Evolutionary conservation across 2,888 invertebrate genomes (phyloP).

Genomic region (Fragum sueziense): DNA sequence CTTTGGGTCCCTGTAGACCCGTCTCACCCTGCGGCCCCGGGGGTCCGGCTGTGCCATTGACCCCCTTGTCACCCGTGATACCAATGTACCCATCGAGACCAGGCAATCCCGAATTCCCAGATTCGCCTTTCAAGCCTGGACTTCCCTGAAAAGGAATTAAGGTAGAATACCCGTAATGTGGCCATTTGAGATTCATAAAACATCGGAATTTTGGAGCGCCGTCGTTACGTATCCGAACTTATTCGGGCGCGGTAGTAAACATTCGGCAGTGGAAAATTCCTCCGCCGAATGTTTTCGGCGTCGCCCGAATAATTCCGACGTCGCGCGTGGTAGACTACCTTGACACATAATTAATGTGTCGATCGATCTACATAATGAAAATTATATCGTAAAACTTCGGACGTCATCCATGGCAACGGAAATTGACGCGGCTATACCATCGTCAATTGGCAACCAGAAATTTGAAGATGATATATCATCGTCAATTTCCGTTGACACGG

Average conservation of each 20-base stretch:
- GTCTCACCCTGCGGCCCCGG: constrained; percentile 26
- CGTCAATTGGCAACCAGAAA: background rate
- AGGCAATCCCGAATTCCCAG: constrained; percentile 3
- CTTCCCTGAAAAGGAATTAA: background rate
- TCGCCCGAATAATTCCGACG: too few relatives aligned
- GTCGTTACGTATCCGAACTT: too few relatives aligned
- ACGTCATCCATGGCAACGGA: too few relatives aligned
- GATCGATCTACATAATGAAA: background rate
- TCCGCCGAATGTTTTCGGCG: too few relatives aligned
- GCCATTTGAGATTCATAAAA: too few relatives aligned
- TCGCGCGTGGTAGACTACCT: too few relatives aligned
- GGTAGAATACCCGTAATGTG: background rate
- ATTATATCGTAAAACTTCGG: background rate
- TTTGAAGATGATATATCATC: background rate
- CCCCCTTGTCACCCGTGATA: constrained; percentile 16
- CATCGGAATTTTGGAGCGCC: too few relatives aligned
- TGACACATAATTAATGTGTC: too few relatives aligned
- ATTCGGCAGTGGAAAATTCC: too few relatives aligned
- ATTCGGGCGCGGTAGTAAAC: too few relatives aligned
- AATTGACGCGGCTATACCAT: background rate
- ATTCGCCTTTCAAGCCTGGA: constrained; percentile 9
- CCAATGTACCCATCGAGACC: constrained; percentile 35
- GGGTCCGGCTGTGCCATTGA: constrained; percentile 18
- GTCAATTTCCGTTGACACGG: too few relatives aligned
- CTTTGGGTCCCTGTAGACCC: constrained; percentile 20